Conservation (phyloP, 1,140 invertebrate genomes). For the Apis dorsata region DNA sequence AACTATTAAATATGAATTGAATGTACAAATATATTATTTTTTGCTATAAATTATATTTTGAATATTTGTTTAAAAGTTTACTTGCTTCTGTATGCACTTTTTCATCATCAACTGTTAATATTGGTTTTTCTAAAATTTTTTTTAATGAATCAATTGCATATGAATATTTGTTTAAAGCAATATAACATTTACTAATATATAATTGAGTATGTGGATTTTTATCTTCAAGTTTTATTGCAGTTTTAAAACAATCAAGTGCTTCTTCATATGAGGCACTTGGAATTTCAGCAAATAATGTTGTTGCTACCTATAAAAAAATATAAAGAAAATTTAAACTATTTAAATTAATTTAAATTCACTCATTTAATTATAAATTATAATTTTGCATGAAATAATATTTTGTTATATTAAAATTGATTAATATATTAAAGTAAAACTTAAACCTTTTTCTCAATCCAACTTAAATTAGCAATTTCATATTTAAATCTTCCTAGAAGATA, state of each 20-base stretch:
- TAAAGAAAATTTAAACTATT: background rate
- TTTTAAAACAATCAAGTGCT: constrained; percentile 84
- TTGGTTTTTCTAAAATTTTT: constrained; percentile 76
- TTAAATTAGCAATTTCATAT: constrained; percentile 84
- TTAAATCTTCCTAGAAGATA: constrained; percentile 86
- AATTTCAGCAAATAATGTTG: constrained; percentile 85
- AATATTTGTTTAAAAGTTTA: constrained; percentile 70
- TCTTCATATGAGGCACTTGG: constrained; percentile 85
- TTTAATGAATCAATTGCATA: constrained; percentile 83
- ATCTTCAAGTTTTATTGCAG: constrained; percentile 83
- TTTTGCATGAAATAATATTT: background rate
- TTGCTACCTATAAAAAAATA: constrained; percentile 76
- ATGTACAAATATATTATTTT: constrained; percentile 37
- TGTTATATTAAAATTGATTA: background rate
- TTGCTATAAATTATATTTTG: constrained; percentile 64
- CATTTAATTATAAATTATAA: background rate
- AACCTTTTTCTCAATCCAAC: constrained; percentile 87
- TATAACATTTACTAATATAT: constrained; percentile 86
- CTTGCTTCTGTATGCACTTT: constrained; percentile 69
- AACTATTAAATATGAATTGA: constrained; percentile 12
- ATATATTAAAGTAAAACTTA: constrained; percentile 28
- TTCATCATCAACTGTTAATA: constrained; percentile 77
- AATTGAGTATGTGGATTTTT: constrained; percentile 86
- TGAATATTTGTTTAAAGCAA: constrained; percentile 80
- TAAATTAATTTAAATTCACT: no score